Evolutionary conservation across 2,113 vertebrate genomes (phyloP).

Genomic region (Psilopsiagon aurifrons): DNA sequence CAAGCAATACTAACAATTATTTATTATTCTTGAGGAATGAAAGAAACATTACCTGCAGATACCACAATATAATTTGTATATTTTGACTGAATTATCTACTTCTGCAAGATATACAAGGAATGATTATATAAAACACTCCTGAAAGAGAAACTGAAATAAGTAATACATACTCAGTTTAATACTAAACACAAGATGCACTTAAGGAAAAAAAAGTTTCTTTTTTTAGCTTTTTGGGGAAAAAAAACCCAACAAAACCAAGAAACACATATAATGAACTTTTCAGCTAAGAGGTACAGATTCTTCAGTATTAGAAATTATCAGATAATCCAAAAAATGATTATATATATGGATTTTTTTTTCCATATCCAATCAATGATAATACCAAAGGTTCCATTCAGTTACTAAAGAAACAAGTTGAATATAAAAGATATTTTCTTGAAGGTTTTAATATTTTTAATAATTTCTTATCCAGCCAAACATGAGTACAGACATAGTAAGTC

Average conservation of each 20-base stretch:
- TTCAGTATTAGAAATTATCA: background rate
- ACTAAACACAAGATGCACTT: background rate
- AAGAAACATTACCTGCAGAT: background rate
- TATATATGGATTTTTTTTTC: background rate
- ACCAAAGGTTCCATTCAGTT: background rate
- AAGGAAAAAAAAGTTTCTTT: background rate
- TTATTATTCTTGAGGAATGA: background rate
- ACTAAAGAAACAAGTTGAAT: background rate
- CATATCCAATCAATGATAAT: background rate
- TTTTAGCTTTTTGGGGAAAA: background rate
- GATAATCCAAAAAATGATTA: background rate
- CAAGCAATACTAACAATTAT: background rate
- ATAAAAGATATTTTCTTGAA: background rate
- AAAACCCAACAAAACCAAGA: background rate
- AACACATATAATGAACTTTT: background rate
- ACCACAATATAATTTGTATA: background rate
- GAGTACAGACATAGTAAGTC: background rate
- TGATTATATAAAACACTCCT: background rate
- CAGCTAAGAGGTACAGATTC: background rate
- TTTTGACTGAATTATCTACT: background rate
- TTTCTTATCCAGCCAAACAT: background rate
- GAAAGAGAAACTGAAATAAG: background rate
- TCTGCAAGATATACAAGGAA: background rate
- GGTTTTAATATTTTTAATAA: background rate
- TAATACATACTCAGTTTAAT: background rate